Evolutionary conservation across 2,113 vertebrate genomes (phyloP).

Genomic region (Thunnus thynnus): DNA sequence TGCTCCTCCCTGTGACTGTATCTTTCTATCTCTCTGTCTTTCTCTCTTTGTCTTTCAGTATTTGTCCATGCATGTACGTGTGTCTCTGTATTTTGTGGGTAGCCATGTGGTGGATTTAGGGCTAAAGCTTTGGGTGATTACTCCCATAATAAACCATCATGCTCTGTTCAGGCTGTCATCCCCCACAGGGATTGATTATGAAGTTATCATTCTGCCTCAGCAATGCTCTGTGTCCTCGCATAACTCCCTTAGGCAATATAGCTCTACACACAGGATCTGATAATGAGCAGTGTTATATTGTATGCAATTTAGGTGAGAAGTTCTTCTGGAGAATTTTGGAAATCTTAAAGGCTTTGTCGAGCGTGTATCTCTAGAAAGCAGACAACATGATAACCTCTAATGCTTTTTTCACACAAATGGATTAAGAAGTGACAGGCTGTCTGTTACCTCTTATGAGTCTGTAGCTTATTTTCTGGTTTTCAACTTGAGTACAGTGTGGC

Average conservation of each 20-base stretch:
- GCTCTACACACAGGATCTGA: constrained; percentile 25
- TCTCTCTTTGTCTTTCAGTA: constrained; percentile 34
- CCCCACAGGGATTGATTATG: constrained; percentile 71
- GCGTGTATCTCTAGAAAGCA: background rate
- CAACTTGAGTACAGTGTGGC: background rate
- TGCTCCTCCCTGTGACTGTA: constrained; percentile 40
- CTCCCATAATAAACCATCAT: constrained; percentile 79
- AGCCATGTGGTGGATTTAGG: constrained; percentile 78
- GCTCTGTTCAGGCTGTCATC: constrained; percentile 70
- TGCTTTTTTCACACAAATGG: background rate
- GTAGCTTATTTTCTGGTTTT: background rate
- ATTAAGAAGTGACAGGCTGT: background rate
- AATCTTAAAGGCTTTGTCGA: constrained; percentile 26
- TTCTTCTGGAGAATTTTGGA: background rate
- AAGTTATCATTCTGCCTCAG: constrained; percentile 70
- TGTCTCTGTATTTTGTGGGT: constrained; percentile 52
- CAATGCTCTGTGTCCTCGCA: constrained; percentile 54
- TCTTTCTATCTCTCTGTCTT: background rate
- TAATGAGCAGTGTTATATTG: constrained; percentile 40
- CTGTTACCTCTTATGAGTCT: background rate
- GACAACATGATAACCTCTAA: background rate
- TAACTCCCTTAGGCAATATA: constrained; percentile 49
- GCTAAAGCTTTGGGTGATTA: constrained; percentile 79
- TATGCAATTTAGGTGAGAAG: constrained; percentile 28
- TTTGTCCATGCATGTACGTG: constrained; percentile 32